These are phyloP conservation scores for Adineta ricciae DNA, from an alignment of 2,888 invertebrate genomes.

Conservation along the genomic window DNA sequence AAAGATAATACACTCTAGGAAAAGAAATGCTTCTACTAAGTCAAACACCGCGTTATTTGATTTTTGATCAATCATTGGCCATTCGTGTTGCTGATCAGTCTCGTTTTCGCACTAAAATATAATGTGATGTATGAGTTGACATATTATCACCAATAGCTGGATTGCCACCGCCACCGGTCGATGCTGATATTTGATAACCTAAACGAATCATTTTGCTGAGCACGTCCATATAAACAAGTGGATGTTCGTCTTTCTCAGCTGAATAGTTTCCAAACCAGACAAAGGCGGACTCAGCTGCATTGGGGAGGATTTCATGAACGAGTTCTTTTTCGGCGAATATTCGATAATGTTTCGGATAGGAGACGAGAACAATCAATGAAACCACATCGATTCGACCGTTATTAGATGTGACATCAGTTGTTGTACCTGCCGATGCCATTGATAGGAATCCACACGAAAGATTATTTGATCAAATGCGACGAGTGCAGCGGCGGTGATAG, in stretches of 20 bases:
- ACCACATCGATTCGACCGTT: not conserved
- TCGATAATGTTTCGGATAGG: constrained; percentile 22
- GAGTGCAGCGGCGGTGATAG: not conserved
- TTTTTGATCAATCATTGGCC: not conserved
- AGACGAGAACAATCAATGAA: constrained; percentile 8
- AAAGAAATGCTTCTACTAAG: not conserved
- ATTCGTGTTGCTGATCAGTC: not conserved
- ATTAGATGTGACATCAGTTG: not conserved
- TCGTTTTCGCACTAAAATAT: not conserved
- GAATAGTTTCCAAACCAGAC: constrained; percentile 18
- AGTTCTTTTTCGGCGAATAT: constrained; percentile 20
- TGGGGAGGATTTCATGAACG: constrained; percentile 6
- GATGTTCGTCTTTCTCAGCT: constrained; percentile 17
- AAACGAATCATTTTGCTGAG: not conserved
- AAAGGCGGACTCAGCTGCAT: not conserved
- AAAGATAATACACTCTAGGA: not conserved
- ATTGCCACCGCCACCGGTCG: constrained; percentile 17
- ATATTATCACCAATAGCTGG: constrained; percentile 21
- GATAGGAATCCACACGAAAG: not conserved
- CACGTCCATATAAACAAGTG: constrained; percentile 16
- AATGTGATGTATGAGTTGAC: constrained; percentile 14
- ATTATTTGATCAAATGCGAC: not conserved
- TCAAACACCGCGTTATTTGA: not conserved
- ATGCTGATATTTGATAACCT: constrained; percentile 5
- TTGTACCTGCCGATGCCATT: not conserved